Evolutionary conservation across 2,113 vertebrate species (phyloP).

Genomic region (Mixornis gularis): DNA sequence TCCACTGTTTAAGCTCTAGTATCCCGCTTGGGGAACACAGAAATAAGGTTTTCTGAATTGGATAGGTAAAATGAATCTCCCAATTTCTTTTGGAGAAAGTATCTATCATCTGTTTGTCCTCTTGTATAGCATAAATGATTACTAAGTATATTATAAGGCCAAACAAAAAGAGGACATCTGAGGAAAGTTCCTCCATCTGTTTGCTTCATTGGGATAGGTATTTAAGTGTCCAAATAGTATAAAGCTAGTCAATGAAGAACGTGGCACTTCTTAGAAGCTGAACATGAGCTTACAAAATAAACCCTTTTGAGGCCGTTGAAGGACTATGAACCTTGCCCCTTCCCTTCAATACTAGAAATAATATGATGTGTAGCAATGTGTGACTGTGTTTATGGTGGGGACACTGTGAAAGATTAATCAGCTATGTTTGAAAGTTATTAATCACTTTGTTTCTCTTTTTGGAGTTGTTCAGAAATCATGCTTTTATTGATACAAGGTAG

Average conservation of each 20-base stretch:
- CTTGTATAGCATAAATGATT: no score
- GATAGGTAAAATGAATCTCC: neutral
- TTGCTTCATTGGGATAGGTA: neutral
- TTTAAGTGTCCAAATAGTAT: neutral
- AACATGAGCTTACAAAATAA: neutral
- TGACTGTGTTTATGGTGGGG: neutral
- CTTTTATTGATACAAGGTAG: neutral
- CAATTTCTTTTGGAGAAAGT: neutral
- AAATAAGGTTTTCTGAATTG: neutral
- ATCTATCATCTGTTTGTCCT: no score
- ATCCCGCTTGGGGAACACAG: neutral
- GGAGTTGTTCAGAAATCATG: neutral
- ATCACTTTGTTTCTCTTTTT: neutral
- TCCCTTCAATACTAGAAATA: neutral
- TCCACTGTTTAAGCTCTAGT: neutral
- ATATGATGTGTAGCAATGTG: neutral
- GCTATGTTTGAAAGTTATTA: neutral
- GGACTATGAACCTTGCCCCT: neutral
- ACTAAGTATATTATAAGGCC: no score
- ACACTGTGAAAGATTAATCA: neutral
- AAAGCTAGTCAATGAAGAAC: neutral
- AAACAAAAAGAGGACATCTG: no score
- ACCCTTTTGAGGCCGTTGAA: neutral
- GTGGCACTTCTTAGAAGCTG: neutral
- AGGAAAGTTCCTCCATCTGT: neutral